These are phyloP conservation scores for Bos javanicus DNA, from an alignment of 2,113 vertebrate genomes.

Conservation along the genomic window DNA sequence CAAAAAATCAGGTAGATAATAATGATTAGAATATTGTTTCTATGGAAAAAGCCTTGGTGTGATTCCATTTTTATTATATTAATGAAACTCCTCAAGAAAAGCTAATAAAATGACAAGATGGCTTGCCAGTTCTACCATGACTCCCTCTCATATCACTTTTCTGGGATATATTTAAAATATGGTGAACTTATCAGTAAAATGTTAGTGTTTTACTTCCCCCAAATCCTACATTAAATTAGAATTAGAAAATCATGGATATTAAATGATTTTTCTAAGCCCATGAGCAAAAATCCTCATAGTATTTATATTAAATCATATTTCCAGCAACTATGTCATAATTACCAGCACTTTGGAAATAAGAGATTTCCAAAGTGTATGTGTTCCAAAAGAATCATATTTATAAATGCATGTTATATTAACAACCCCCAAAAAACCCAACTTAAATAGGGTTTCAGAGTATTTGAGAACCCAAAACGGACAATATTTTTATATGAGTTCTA, in stretches of 20 bases:
- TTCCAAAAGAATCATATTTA: neutral
- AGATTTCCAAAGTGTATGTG: neutral
- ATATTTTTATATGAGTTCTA: neutral
- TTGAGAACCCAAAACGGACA: neutral
- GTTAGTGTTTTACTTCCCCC: neutral
- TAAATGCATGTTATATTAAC: neutral
- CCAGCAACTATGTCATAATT: neutral
- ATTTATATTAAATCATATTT: neutral
- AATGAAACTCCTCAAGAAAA: neutral
- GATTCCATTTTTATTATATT: neutral
- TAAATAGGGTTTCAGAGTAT: neutral
- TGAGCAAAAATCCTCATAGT: neutral
- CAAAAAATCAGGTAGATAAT: neutral
- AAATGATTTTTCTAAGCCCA: neutral
- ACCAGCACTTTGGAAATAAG: neutral
- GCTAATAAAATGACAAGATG: neutral
- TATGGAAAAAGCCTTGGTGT: neutral
- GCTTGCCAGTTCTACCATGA: neutral
- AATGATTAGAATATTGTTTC: neutral
- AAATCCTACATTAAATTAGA: neutral
- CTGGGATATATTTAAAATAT: neutral
- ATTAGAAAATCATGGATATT: neutral
- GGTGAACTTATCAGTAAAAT: neutral
- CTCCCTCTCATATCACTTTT: neutral
- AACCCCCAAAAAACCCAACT: neutral